These are phyloP conservation scores for Galaxea fascicularis DNA, from an alignment of 92 coral and sea anemone genomes.

Conservation along the genomic window DNA sequence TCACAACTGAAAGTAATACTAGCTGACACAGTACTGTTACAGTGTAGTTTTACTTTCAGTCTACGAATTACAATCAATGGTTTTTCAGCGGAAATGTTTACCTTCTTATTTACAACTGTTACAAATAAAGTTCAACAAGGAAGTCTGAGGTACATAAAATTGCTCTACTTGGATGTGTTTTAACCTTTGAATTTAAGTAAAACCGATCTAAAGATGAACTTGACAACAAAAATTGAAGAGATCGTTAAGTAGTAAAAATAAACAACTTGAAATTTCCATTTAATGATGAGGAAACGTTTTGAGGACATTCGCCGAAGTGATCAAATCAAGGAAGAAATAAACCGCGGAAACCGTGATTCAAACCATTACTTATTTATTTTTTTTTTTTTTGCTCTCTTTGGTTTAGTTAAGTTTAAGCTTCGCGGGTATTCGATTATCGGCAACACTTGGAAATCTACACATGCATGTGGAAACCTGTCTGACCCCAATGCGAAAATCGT, in stretches of 20 bases:
- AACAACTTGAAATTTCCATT: background rate
- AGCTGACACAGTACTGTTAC: no score
- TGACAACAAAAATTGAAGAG: background rate
- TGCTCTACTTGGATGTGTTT: background rate
- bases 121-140: background rate
- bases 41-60: no score
- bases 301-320: no score
- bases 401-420: background rate
- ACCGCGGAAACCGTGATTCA: background rate
- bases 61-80: no score
- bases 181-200: background rate
- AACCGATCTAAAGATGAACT: background rate
- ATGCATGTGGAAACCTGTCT: no score
- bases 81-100: background rate
- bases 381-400: background rate
- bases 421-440: no score
- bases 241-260: background rate
- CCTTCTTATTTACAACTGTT: background rate
- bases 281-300: no score
- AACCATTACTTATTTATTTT: no score
- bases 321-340: no score
- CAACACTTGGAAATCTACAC: no score
- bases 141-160: background rate
- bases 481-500: background rate
- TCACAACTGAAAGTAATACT: no score